Evolutionary conservation across 2,797 vertebrate genomes (phyloP).

Genomic region (Lithobates sylvaticus): DNA sequence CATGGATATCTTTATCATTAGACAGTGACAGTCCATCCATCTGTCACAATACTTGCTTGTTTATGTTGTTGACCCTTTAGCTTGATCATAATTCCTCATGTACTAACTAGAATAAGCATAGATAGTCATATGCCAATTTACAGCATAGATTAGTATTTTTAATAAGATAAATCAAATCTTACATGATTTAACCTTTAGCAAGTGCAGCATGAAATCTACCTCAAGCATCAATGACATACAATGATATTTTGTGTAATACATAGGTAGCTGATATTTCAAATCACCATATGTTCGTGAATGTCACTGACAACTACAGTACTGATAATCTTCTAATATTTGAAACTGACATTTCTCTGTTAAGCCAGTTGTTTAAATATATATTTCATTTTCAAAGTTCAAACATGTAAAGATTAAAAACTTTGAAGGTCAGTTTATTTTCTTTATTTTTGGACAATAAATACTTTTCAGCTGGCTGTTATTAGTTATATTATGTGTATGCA

Average conservation of each 20-base stretch:
- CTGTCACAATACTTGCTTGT: neutral
- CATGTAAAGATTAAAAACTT: slow-evolving; percentile 45
- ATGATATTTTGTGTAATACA: slow-evolving; percentile 39
- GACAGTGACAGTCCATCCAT: no score
- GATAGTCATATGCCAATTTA: neutral
- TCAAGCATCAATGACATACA: slow-evolving; percentile 42
- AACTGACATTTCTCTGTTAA: slow-evolving; percentile 59
- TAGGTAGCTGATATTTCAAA: slow-evolving; percentile 53
- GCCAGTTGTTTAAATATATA: slow-evolving; percentile 39
- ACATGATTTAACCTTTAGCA: slow-evolving; percentile 43
- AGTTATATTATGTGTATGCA: no score
- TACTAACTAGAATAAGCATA: neutral
- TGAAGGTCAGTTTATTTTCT: slow-evolving; percentile 51
- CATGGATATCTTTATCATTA: no score
- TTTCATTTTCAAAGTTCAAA: slow-evolving; percentile 60
- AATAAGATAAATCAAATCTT: slow-evolving; percentile 18
- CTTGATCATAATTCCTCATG: no score
- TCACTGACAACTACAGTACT: slow-evolving; percentile 39
- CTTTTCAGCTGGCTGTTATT: neutral
- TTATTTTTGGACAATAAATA: neutral
- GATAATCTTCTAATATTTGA: slow-evolving; percentile 54
- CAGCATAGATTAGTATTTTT: neutral
- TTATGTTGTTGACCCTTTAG: neutral
- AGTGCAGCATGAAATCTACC: slow-evolving; percentile 15
- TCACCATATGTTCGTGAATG: slow-evolving; percentile 56